Conservation (phyloP, 1,140 invertebrate species). For the Drosophila nebulosa region DNA sequence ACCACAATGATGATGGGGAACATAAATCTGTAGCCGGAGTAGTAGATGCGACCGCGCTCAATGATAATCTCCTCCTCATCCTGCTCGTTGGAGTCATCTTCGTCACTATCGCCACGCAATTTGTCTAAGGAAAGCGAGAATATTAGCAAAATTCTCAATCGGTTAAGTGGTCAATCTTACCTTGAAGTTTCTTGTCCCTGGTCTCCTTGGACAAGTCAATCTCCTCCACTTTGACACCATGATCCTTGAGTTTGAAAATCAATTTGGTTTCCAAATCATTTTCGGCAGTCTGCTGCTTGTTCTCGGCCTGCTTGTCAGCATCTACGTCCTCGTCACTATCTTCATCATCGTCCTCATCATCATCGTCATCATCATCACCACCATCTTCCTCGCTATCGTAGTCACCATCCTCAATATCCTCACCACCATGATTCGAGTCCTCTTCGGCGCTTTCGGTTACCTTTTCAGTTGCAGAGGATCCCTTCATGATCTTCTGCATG, state of each 20-base stretch:
- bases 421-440: conserved; percentile 76
- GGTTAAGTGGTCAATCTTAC: conserved; percentile 35
- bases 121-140: conserved; percentile 37
- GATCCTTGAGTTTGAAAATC: conserved; percentile 47
- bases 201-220: conserved; percentile 81
- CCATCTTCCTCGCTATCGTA: conserved; percentile 62
- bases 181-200: conserved; percentile 57
- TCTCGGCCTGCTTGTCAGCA: conserved; percentile 60
- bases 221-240: conserved; percentile 61
- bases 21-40: conserved; percentile 81
- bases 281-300: conserved; percentile 37
- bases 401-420: conserved; percentile 67
- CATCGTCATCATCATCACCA: conserved; percentile 57
- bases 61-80: conserved; percentile 81
- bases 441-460: conserved; percentile 80
- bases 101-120: conserved; percentile 48
- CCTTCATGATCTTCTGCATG: conserved; percentile 82
- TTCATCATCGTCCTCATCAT: conserved; percentile 46
- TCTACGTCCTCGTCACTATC: conserved; percentile 42
- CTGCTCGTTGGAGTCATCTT: conserved; percentile 54
- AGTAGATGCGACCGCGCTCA: conserved; percentile 81
- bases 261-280: conserved; percentile 36
- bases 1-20: conserved; percentile 82
- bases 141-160: neutral
- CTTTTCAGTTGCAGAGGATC: conserved; percentile 56